Percentiles rank a stretch among this genome's conserved stretches.
Conservation (phyloP, 2,888 invertebrate species). For the Drosophila kuntzei region DNA sequence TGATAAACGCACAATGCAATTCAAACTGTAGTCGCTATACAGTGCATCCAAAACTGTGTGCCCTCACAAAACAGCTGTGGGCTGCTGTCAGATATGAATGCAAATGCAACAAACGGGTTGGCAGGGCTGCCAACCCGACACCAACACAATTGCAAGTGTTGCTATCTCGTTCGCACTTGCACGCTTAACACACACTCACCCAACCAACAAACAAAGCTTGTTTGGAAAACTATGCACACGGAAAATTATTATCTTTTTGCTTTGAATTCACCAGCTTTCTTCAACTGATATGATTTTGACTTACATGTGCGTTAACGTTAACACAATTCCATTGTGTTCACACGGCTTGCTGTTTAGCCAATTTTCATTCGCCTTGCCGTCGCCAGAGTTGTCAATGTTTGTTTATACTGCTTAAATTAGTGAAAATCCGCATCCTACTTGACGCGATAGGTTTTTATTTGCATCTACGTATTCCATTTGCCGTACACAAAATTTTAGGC, state of each 20-base stretch:
- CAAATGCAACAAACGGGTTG: slow-evolving; percentile 28
- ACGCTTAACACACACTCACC: slow-evolving; percentile 42
- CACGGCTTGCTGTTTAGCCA: slow-evolving; percentile 59
- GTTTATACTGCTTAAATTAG: too few species aligned
- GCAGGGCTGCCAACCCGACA: slow-evolving; percentile 31
- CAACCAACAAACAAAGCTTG: slow-evolving; percentile 57
- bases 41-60: slow-evolving; percentile 31
- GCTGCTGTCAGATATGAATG: slow-evolving; percentile 13
- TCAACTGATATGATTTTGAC: slow-evolving; percentile 34
- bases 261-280: slow-evolving; percentile 15
- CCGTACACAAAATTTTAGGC: not conserved
- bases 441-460: too few species aligned
- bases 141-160: slow-evolving; percentile 38
- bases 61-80: slow-evolving; percentile 44
- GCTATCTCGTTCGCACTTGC: slow-evolving; percentile 53
- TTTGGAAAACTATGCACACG: slow-evolving; percentile 36
- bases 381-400: slow-evolving; percentile 49
- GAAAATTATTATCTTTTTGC: slow-evolving; percentile 29
- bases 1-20: not conserved
- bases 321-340: slow-evolving; percentile 72
- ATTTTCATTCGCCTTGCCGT: slow-evolving; percentile 62
- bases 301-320: slow-evolving; percentile 68
- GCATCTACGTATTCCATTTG: not conserved
- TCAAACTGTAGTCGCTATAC: slow-evolving; percentile 10
- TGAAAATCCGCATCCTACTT: too few species aligned